These are phyloP conservation scores for Galendromus occidentalis DNA, from an alignment of 1,140 invertebrate species.

Conservation along the genomic window DNA sequence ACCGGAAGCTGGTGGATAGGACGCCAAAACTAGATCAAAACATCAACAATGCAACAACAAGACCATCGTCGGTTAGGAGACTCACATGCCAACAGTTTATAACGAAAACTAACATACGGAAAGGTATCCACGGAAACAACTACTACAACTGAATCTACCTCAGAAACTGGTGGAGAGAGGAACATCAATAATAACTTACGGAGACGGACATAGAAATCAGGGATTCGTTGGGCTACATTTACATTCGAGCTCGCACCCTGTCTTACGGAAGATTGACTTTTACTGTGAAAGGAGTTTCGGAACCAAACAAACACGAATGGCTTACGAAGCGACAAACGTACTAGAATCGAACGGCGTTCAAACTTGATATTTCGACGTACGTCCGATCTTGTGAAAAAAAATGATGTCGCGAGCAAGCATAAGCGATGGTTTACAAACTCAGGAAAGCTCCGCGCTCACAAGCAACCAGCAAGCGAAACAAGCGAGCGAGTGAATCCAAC, in stretches of 20 bases:
- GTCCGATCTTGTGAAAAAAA: not conserved
- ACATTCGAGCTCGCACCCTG: not conserved
- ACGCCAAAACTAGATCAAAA: conserved; percentile 5
- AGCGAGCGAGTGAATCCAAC: not conserved
- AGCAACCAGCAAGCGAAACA: not conserved
- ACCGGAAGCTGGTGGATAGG: conserved; percentile 9
- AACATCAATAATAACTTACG: not conserved
- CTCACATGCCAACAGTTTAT: no score
- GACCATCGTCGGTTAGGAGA: no score
- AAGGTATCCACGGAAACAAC: no score
- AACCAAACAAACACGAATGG: not conserved
- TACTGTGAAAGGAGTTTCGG: not conserved
- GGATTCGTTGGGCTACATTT: not conserved
- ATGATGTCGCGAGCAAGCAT: not conserved
- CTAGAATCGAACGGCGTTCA: not conserved
- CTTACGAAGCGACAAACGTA: not conserved
- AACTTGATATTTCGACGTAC: no score
- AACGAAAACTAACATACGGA: no score
- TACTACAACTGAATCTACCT: not conserved
- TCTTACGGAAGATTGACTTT: not conserved
- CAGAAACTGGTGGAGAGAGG: not conserved
- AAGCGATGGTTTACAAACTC: not conserved
- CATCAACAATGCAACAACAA: no score
- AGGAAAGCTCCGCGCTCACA: not conserved
- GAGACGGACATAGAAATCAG: not conserved